Evolutionary conservation across 2,797 vertebrate species (phyloP).

Genomic region (Enteromius radiatus): DNA sequence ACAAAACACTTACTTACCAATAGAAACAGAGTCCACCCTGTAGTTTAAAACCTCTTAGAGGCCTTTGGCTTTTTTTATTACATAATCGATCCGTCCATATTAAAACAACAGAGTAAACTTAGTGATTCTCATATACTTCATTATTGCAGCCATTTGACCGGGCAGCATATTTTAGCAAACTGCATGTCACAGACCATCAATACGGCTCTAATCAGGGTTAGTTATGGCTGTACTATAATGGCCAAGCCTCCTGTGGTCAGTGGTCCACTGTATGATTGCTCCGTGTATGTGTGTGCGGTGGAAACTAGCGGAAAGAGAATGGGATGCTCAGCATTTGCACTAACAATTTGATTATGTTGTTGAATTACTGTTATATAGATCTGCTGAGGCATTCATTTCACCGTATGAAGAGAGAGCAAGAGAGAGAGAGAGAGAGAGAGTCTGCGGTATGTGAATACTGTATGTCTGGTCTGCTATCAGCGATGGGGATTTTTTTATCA

Average conservation of each 20-base stretch:
- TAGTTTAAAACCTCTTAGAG: constrained; percentile 84
- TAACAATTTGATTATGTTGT: constrained; percentile 83
- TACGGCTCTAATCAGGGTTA: constrained; percentile 86
- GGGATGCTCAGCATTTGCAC: constrained; percentile 80
- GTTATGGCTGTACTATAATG: constrained; percentile 82
- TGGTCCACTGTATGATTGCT: constrained; percentile 54
- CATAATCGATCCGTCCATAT: constrained; percentile 89
- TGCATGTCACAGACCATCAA: constrained; percentile 85
- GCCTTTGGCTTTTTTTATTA: constrained; percentile 77
- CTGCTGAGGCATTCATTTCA: constrained; percentile 74
- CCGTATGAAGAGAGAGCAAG: constrained; percentile 37
- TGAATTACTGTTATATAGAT: constrained; percentile 82
- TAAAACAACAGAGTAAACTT: constrained; percentile 91
- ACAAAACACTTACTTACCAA: constrained; percentile 53
- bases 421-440: neutral
- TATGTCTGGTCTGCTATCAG: constrained; percentile 22
- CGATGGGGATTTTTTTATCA: constrained; percentile 8
- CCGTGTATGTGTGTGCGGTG: constrained; percentile 59
- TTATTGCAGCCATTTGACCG: constrained; percentile 89
- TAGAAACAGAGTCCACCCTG: constrained; percentile 75
- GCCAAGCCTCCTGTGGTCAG: constrained; percentile 80
- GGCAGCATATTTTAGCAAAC: constrained; percentile 86
- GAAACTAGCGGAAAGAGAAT: constrained; percentile 70
- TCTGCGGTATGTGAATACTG: neutral
- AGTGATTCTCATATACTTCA: constrained; percentile 92